phyloP scores from a whole-genome alignment of 2,797 vertebrate species.

The Melanogrammus aeglefinus region DNA sequence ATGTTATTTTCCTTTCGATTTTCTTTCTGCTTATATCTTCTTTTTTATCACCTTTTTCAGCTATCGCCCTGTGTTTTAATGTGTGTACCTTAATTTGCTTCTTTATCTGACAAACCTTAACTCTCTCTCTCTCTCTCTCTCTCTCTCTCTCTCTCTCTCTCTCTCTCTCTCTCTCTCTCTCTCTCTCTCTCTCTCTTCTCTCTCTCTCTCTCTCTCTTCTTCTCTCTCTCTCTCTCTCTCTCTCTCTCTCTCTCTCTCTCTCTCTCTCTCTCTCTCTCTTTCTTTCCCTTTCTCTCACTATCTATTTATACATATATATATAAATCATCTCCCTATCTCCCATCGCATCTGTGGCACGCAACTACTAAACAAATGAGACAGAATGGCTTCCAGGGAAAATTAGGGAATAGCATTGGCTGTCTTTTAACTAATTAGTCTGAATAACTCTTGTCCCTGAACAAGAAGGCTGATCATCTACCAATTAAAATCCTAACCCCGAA shows the following conservation, averaged over 20 bases:
- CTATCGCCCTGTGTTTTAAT: not conserved
- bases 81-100: not conserved
- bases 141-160: not conserved
- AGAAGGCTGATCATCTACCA: conserved; percentile 49
- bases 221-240: not conserved
- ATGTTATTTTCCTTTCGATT: not conserved
- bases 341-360: not conserved
- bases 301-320: not conserved
- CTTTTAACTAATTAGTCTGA: conserved; percentile 48
- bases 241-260: not conserved
- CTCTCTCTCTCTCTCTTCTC: not conserved
- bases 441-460: conserved; percentile 38
- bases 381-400: conserved; percentile 19
- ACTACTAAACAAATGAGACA: conserved; percentile 19
- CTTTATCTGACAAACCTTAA: not conserved
- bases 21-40: not conserved
- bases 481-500: conserved; percentile 44
- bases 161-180: not conserved
- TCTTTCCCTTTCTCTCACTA: not conserved
- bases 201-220: not conserved
- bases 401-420: conserved; percentile 25
- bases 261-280: not conserved
- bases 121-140: not conserved
- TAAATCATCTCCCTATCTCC: not conserved
- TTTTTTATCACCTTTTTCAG: not conserved